Conservation (phyloP, 2,797 vertebrate species). For the Psittacula derbiana region DNA sequence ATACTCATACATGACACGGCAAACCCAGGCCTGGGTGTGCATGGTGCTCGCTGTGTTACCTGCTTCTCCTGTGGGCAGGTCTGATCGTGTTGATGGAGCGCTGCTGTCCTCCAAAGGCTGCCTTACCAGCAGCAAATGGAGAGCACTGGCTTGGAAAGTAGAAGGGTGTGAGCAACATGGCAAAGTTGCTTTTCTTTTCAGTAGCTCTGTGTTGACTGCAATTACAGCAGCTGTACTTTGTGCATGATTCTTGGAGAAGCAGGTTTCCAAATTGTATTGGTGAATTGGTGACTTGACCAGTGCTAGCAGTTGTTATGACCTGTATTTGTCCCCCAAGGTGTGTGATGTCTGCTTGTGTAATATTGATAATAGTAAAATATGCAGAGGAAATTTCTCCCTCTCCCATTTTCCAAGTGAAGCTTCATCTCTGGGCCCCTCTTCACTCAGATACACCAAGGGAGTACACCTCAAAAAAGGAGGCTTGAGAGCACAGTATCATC, state of each 20-base stretch:
- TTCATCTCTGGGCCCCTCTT: not conserved
- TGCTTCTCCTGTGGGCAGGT: not conserved
- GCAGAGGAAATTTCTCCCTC: not conserved
- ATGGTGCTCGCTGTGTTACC: fast-evolving
- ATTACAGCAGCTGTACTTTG: fast-evolving
- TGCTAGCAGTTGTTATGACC: not conserved
- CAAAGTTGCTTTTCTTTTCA: not conserved
- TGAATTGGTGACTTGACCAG: not conserved
- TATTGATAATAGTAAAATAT: not conserved
- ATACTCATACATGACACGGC: fast-evolving
- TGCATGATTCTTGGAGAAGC: not conserved
- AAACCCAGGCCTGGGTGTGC: not conserved
- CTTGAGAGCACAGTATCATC: not conserved
- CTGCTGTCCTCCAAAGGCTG: not conserved
- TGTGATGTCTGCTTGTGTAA: not conserved
- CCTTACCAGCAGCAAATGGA: fast-evolving
- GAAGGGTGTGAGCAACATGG: not conserved
- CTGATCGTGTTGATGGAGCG: not conserved
- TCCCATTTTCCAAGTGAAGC: not conserved
- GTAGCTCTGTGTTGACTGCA: not conserved
- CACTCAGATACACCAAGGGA: not conserved
- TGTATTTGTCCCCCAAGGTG: not conserved
- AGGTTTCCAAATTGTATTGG: not conserved
- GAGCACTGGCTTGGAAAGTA: not conserved
- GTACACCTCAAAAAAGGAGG: not conserved